phyloP scores from a whole-genome alignment of 1,140 invertebrate genomes.

The Brachionus koreanus region DNA sequence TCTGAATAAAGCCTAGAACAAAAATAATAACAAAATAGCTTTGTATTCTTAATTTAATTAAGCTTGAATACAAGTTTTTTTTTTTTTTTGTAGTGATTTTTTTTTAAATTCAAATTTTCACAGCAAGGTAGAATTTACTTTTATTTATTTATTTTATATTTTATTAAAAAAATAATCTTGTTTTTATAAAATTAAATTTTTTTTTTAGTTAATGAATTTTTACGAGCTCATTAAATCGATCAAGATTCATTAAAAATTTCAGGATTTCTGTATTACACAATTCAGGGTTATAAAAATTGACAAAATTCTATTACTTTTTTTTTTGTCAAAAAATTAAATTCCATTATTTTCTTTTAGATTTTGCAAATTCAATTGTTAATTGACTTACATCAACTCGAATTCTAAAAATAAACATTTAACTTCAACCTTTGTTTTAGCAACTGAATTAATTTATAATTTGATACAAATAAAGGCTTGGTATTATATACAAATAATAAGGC shows the following conservation, averaged over 20 bases:
- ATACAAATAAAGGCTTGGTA: background rate
- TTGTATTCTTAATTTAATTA: background rate
- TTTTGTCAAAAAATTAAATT: background rate
- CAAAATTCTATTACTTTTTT: background rate
- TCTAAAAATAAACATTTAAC: background rate
- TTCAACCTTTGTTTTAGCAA: constrained; percentile 2
- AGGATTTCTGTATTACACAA: background rate
- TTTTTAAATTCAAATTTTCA: background rate
- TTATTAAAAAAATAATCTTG: background rate
- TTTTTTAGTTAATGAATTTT: background rate
- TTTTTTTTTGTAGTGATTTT: background rate
- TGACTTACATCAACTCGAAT: background rate
- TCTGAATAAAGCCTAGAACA: background rate
- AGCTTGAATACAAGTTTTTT: background rate
- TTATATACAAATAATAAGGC: background rate
- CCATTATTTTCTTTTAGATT: background rate
- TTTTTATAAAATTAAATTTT: background rate
- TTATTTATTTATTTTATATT: background rate
- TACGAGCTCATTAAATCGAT: constrained; percentile 1
- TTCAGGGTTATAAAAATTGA: background rate
- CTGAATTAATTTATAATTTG: background rate
- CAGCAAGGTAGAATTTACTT: background rate
- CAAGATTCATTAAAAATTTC: background rate
- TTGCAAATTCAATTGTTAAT: background rate
- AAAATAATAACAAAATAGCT: background rate